Evolutionary conservation across 30 jellyfish, hydroid and myxozoan genomes (phyloP).

Genomic region (Cassiopea xamachana): DNA sequence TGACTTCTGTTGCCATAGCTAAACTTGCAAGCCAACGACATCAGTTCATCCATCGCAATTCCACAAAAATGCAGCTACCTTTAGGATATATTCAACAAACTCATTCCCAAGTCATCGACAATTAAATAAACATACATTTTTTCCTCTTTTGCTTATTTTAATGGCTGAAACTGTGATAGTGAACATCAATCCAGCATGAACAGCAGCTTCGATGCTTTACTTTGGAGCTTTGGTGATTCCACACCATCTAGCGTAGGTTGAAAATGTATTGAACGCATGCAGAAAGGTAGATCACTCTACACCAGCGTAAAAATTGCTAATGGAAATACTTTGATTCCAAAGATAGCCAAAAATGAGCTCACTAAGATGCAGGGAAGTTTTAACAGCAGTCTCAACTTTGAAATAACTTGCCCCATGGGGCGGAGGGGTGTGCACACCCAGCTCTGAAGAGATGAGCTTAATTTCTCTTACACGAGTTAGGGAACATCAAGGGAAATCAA

Average conservation of each 20-base stretch:
- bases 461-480: not conserved
- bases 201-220: conserved; percentile 54
- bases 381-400: conserved; percentile 7
- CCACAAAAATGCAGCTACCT: conserved; percentile 58
- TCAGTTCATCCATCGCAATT: conserved; percentile 27
- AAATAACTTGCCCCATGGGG: not conserved
- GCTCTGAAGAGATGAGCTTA: conserved; percentile 21
- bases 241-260: conserved; percentile 12
- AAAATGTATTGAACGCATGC: no score
- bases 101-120: conserved; percentile 9
- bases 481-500: conserved; percentile 9
- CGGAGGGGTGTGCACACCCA: not conserved
- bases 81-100: conserved; percentile 27
- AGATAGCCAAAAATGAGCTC: not conserved
- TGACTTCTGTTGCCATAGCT: no score
- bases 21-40: conserved; percentile 32
- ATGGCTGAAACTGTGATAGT: conserved; percentile 18
- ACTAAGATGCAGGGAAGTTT: not conserved
- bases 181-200: conserved; percentile 41
- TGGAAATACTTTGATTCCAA: not conserved
- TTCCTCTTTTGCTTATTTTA: not conserved
- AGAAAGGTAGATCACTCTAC: not conserved
- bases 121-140: not conserved
- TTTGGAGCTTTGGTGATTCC: conserved; percentile 40
- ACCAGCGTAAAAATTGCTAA: not conserved